phyloP scores from a whole-genome alignment of 2,113 vertebrate species.

The Aldabrachelys gigantea region DNA sequence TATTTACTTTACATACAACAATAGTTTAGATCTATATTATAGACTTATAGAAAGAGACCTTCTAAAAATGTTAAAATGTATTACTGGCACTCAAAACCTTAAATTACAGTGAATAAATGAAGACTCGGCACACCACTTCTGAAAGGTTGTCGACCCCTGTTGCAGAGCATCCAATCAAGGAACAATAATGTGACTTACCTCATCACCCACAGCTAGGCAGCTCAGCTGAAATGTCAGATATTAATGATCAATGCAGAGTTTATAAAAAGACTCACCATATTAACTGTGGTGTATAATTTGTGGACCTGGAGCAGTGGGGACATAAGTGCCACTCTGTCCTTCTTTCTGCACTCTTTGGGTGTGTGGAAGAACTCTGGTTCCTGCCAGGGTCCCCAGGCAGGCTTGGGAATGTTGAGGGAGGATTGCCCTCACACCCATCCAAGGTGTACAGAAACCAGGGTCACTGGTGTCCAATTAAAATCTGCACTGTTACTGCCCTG shows the following conservation, averaged over 20 bases:
- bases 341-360: not conserved
- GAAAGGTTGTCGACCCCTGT: too few relatives aligned
- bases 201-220: not conserved
- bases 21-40: too few relatives aligned
- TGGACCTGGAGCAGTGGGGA: not conserved
- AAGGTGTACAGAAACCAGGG: not conserved
- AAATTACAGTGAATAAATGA: too few relatives aligned
- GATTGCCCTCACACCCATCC: not conserved
- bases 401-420: not conserved
- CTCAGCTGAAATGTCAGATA: not conserved
- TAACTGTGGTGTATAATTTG: not conserved
- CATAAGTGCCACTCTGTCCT: not conserved
- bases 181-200: not conserved
- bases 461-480: not conserved
- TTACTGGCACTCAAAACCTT: too few relatives aligned
- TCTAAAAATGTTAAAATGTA: too few relatives aligned
- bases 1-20: too few relatives aligned
- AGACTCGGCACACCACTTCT: too few relatives aligned
- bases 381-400: not conserved
- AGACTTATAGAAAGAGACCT: too few relatives aligned
- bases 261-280: not conserved
- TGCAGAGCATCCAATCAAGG: not conserved
- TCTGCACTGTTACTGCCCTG: not conserved
- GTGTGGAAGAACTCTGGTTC: fast-evolving
- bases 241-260: not conserved